phyloP scores from a whole-genome alignment of 1,140 invertebrate species.

The Pollicipes pollicipes region DNA sequence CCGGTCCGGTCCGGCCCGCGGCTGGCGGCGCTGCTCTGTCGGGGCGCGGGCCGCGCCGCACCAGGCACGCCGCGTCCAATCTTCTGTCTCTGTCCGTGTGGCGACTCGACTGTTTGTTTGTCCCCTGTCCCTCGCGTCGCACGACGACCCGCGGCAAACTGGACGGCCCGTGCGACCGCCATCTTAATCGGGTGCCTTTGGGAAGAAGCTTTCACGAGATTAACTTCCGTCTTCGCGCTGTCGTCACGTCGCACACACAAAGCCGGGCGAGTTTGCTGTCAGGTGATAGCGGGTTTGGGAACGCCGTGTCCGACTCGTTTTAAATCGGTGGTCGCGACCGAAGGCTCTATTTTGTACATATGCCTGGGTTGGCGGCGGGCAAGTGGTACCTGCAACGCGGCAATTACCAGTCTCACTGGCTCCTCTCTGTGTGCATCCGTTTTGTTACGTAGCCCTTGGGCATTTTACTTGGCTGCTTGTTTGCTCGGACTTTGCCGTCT shows the following conservation, averaged over 20 bases:
- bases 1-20: too few species aligned
- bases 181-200: not conserved
- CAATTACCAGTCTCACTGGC: not conserved
- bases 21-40: too few species aligned
- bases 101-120: not conserved
- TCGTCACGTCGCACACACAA: not conserved
- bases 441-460: not conserved
- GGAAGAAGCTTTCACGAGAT: not conserved
- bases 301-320: too few species aligned
- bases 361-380: not conserved
- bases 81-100: not conserved
- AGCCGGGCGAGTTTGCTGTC: not conserved
- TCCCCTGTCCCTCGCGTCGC: not conserved
- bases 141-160: not conserved
- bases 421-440: not conserved
- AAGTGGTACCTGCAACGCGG: too few species aligned
- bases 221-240: not conserved
- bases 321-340: too few species aligned
- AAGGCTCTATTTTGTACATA: not conserved
- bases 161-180: too few species aligned
- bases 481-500: not conserved
- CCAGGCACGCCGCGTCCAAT: too few species aligned
- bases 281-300: not conserved
- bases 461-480: not conserved
- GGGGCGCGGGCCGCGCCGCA: too few species aligned